These are phyloP conservation scores for Oligia latruncula DNA, from an alignment of 2,888 invertebrate species.

Conservation along the genomic window DNA sequence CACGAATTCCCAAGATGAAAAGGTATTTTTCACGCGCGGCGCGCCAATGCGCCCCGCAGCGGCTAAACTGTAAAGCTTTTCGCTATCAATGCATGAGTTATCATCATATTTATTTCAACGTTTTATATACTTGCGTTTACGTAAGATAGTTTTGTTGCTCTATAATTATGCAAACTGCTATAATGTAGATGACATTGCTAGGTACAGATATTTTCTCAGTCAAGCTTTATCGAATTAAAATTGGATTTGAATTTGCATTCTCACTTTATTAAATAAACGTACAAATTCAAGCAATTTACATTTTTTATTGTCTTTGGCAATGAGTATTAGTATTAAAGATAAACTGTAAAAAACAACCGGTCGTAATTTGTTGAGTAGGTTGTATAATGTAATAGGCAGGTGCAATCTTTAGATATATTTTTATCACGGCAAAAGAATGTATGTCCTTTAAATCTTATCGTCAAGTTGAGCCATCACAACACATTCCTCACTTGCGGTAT, in stretches of 20 bases:
- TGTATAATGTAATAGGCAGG: not conserved
- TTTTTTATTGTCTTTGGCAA: conserved; percentile 5
- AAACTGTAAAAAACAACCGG: conserved; percentile 1
- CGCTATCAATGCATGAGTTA: conserved; percentile 75
- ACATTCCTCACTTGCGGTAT: conserved; percentile 79
- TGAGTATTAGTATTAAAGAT: not conserved
- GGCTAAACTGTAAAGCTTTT: conserved; percentile 77
- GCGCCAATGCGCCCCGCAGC: conserved; percentile 71
- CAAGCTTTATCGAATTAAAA: conserved; percentile 50
- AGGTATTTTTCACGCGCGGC: conserved; percentile 85
- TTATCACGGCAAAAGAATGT: conserved; percentile 58
- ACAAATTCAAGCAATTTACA: conserved; percentile 21
- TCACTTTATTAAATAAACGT: conserved; percentile 11
- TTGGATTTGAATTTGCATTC: conserved; percentile 39
- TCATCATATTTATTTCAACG: conserved; percentile 59
- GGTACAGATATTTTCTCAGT: conserved; percentile 32
- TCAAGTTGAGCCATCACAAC: conserved; percentile 70
- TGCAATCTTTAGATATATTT: conserved; percentile 38
- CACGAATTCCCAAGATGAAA: conserved; percentile 88
- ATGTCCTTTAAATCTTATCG: conserved; percentile 71
- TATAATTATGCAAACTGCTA: conserved; percentile 37
- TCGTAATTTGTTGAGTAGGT: conserved; percentile 2
- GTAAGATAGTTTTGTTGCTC: conserved; percentile 21
- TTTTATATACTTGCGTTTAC: conserved; percentile 25
- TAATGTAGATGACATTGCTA: conserved; percentile 42